These are phyloP conservation scores for Megastigmus dorsalis DNA, from an alignment of 2,888 invertebrate species.

Conservation along the genomic window DNA sequence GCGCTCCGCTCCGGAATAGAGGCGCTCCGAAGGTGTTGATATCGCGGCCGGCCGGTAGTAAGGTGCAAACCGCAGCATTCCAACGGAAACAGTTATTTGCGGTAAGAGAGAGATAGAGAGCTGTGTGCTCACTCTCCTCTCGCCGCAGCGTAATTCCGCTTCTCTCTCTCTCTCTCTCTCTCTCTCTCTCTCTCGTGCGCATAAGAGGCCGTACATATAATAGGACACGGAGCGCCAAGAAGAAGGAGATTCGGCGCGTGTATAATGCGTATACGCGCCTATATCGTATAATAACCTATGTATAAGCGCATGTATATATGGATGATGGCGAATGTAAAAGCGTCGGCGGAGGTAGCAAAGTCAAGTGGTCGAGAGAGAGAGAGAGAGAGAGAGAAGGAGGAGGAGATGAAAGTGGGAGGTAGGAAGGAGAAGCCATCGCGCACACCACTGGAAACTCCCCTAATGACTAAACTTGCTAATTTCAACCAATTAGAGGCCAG, in stretches of 20 bases:
- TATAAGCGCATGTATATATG: not conserved
- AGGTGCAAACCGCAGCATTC: slow-evolving; percentile 70
- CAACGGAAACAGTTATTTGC: slow-evolving; percentile 70
- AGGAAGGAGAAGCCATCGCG: slow-evolving; percentile 57
- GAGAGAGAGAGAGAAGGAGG: no score
- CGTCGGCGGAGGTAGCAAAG: not conserved
- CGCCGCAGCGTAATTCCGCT: not conserved
- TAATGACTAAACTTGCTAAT: slow-evolving; percentile 75
- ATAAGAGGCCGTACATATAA: no score
- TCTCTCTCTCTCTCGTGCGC: not conserved
- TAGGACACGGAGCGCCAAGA: slow-evolving; percentile 59
- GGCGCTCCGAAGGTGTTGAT: slow-evolving; percentile 62
- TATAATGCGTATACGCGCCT: not conserved
- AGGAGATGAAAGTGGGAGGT: no score
- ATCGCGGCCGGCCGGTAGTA: slow-evolving; percentile 59
- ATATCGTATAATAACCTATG: not conserved
- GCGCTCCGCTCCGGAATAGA: not conserved
- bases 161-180: not conserved
- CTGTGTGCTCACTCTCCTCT: slow-evolving; percentile 6
- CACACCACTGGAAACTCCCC: slow-evolving; percentile 69
- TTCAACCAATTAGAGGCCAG: slow-evolving; percentile 74
- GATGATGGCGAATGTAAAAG: no score
- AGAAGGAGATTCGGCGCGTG: slow-evolving; percentile 67
- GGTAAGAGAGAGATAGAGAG: slow-evolving; percentile 52
- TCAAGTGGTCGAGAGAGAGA: slow-evolving; percentile 29